phyloP scores from a whole-genome alignment of 1,140 invertebrate genomes.

The Manduca sexta region DNA sequence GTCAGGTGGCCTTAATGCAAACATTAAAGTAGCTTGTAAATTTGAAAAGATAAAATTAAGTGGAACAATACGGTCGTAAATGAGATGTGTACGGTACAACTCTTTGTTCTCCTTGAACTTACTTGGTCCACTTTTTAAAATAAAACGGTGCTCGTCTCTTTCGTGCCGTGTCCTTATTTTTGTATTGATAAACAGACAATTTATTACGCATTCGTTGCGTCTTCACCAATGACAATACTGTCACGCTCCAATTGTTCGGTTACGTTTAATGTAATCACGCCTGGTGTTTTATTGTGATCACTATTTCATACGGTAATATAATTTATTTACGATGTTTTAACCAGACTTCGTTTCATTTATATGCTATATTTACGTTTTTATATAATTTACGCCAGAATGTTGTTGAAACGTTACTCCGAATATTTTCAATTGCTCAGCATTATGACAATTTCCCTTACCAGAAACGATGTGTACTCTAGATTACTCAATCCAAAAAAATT shows the following conservation, averaged over 20 bases:
- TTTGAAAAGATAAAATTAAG: slow-evolving; percentile 16
- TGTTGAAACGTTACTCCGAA: too few species aligned
- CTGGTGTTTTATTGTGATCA: slow-evolving; percentile 7
- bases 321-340: not conserved
- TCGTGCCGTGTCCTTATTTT: slow-evolving; percentile 20
- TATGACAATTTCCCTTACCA: too few species aligned
- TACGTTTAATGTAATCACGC: slow-evolving; percentile 10
- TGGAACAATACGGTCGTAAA: slow-evolving; percentile 17
- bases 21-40: slow-evolving; percentile 7
- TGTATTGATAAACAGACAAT: slow-evolving; percentile 19
- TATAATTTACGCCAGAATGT: too few species aligned
- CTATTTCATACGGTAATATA: slow-evolving; percentile 4
- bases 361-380: too few species aligned
- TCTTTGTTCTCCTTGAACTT: slow-evolving; percentile 4
- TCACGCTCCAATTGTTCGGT: slow-evolving; percentile 23
- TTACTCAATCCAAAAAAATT: too few species aligned
- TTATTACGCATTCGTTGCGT: slow-evolving; percentile 29
- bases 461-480: too few species aligned
- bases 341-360: slow-evolving; percentile 14
- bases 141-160: slow-evolving; percentile 8
- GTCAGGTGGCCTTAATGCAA: not conserved
- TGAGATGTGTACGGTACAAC: slow-evolving; percentile 3
- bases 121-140: not conserved
- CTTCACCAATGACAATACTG: slow-evolving; percentile 16
- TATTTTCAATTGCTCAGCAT: too few species aligned